Percentiles rank a stretch among this genome's conserved stretches.
These are phyloP conservation scores for Nemurella pictetii DNA, from an alignment of 2,888 invertebrate species.

Conservation along the genomic window DNA sequence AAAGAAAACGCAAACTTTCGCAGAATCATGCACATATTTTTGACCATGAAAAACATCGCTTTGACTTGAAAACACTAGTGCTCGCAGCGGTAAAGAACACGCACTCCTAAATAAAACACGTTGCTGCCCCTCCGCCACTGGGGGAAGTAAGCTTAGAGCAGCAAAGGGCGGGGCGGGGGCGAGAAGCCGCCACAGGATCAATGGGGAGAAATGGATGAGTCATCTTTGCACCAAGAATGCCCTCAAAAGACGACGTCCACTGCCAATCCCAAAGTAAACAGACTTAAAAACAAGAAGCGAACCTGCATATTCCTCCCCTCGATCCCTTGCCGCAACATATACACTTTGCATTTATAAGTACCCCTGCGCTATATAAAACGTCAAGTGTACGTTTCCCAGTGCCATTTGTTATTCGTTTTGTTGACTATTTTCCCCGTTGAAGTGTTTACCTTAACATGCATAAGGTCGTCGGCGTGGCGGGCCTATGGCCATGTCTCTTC, in stretches of 20 bases:
- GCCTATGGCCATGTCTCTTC: too few species aligned
- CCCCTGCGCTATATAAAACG: too few species aligned
- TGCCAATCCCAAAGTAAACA: conserved; percentile 2
- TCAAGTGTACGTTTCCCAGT: not conserved
- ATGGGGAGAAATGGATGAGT: conserved; percentile 18
- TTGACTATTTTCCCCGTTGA: not conserved
- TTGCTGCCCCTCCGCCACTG: not conserved
- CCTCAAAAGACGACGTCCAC: not conserved
- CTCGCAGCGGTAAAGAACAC: too few species aligned
- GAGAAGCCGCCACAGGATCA: conserved; percentile 3
- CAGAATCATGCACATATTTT: too few species aligned
- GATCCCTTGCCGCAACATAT: not conserved
- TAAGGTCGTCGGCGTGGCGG: not conserved
- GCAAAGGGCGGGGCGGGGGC: not conserved
- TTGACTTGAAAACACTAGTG: too few species aligned
- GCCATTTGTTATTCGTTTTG: not conserved
- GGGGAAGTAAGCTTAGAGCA: not conserved
- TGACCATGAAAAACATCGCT: too few species aligned
- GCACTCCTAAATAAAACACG: too few species aligned
- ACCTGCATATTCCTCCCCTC: not conserved
- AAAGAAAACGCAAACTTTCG: too few species aligned
- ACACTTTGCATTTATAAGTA: too few species aligned
- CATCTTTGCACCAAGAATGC: conserved; percentile 19
- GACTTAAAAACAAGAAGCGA: not conserved
- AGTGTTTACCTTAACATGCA: not conserved